Base-by-base conservation (phyloP, 2,888 invertebrate species). In the Diloba caeruleocephala region DNA sequence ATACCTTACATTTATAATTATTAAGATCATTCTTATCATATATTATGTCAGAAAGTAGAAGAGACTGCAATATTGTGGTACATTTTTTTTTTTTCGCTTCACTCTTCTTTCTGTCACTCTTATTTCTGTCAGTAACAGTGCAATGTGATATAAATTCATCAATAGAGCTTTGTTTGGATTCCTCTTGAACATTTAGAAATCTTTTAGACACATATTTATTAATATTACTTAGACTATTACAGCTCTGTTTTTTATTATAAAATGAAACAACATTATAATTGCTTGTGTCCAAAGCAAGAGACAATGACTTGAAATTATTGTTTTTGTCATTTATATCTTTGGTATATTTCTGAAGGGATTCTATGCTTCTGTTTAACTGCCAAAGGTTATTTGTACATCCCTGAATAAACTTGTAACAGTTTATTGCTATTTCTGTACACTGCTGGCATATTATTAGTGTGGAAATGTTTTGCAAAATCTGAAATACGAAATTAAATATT, bases 391-490 rank as follows among this genome's bases (percentile, higher is more conserved):
- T 32, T 57, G 49, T 71, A 45, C 82, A 79, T 14, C 39, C 60
- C 21, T 60, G 48, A 12, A 79, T 71, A 34, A 82, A 82, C 41
- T 55, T 74, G 36, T 78, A 81, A 43, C 64, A 55, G 9, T 39
- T 52, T n/a, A 80, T 33, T 14, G 65, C 42, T 8, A 25, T 54
- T 13, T 44, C 28, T 17, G 62, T 56, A 51, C 82, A 82, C 3
- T 61, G 37, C 2, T 54, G 37, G 26, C 82, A 82, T 9, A 82
- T 39, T 0, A 36, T 41, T 9, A 61, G 34, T 8, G 54, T 55
- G 14, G 51, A n/a, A 13, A 68, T 37, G 9, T 28, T 34, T 12
- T 73, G 37, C 13, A 42, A 28, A 4, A 57, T 46, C 81, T 82
- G 71, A 29, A 79, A 81, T 9, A 55, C 3, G 7, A 19, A 12